Evolutionary conservation across 1,140 invertebrate genomes (phyloP).

Genomic region (Agrilus planipennis): DNA sequence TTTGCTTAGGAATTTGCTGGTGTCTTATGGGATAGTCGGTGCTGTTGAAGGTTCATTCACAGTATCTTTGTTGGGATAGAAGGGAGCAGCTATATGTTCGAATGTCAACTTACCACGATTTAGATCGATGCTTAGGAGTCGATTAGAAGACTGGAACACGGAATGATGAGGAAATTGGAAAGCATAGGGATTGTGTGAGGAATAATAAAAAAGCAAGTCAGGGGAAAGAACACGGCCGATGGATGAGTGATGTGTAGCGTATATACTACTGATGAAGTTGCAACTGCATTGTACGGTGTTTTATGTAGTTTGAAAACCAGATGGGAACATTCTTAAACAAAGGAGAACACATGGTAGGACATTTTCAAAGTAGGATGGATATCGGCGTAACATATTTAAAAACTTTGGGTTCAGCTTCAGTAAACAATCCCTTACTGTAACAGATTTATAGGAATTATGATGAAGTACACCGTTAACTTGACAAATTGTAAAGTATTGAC

Average conservation of each 20-base stretch:
- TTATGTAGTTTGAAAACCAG: slow-evolving; percentile 93
- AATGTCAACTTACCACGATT: slow-evolving; percentile 42
- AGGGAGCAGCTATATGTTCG: slow-evolving; percentile 34
- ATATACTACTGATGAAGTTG: no score
- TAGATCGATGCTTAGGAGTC: slow-evolving; percentile 40
- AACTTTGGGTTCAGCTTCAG: no score
- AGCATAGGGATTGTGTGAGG: slow-evolving; percentile 39
- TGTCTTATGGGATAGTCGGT: slow-evolving; percentile 33
- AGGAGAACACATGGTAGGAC: slow-evolving; percentile 2
- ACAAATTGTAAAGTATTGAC: no score
- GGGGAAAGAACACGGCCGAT: slow-evolving; percentile 44
- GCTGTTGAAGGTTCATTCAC: slow-evolving; percentile 21
- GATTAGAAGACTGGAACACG: slow-evolving; percentile 42
- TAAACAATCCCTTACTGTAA: no score
- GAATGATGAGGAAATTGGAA: slow-evolving; percentile 43
- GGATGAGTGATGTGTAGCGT: slow-evolving; percentile 41
- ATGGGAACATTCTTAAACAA: slow-evolving; percentile 75
- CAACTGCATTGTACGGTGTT: slow-evolving; percentile 78
- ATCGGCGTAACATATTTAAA: no score
- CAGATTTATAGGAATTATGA: no score
- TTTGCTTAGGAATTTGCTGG: slow-evolving; percentile 32
- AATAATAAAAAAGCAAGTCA: slow-evolving; percentile 44
- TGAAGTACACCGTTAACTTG: no score
- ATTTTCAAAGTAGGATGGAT: no score
- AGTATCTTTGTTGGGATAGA: slow-evolving; percentile 32